A percentile compares a stretch with the other conserved stretches of the same genome.
Evolutionary conservation across 1,140 invertebrate genomes (phyloP).

Genomic region (Leptestheria dahalacensis): DNA sequence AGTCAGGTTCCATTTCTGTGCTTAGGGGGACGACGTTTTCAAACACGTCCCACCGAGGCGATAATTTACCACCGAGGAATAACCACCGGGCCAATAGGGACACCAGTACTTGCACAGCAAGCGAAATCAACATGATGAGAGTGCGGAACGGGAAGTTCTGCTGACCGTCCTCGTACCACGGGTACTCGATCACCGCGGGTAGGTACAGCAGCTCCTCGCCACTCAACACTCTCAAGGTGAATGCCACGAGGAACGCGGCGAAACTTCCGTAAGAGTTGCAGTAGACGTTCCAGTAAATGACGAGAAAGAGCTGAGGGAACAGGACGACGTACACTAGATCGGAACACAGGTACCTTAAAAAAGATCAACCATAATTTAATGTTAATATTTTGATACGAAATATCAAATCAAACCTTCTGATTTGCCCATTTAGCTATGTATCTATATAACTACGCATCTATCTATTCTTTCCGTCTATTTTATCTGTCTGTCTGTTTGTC

Average conservation of each 20-base stretch:
- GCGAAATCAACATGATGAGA: constrained; percentile 31
- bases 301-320: constrained; percentile 63
- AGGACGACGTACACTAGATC: constrained; percentile 67
- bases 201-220: constrained; percentile 48
- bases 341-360: constrained; percentile 45
- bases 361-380: constrained; percentile 3
- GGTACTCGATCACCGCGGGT: constrained; percentile 44
- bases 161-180: constrained; percentile 36
- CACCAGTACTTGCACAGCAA: constrained; percentile 56
- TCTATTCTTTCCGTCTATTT: no score
- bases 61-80: constrained; percentile 17
- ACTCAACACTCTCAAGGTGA: constrained; percentile 44
- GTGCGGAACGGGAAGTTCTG: constrained; percentile 28
- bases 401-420: no score
- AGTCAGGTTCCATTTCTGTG: no score
- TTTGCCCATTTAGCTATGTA: no score
- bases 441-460: no score
- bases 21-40: no score
- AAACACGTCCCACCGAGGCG: constrained; percentile 3
- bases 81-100: constrained; percentile 34
- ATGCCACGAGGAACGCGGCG: constrained; percentile 43
- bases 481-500: no score
- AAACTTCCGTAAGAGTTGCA: constrained; percentile 66
- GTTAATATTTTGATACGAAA: no score
- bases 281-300: constrained; percentile 49